Evolutionary conservation across 2,888 invertebrate genomes (phyloP).

Genomic region (Phortica okadai): DNA sequence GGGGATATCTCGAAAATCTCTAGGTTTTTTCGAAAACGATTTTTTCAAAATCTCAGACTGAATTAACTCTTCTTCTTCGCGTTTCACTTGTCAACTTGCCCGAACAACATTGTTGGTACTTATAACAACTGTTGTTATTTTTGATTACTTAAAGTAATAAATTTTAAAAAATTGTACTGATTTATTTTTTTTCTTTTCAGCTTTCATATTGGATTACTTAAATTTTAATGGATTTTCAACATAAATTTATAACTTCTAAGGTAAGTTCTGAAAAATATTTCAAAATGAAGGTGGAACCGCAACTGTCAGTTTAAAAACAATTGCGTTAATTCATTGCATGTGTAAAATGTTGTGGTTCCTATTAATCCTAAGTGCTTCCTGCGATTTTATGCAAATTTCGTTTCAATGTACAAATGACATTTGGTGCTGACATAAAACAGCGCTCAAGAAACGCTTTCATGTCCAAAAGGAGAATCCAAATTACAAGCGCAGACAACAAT

Average conservation of each 20-base stretch:
- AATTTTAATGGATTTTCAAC: not conserved
- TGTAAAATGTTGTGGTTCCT: constrained; percentile 42
- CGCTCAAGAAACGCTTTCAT: constrained; percentile 58
- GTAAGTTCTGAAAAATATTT: not conserved
- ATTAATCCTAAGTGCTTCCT: constrained; percentile 70
- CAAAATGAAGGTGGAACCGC: not conserved
- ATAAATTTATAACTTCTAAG: constrained; percentile 7
- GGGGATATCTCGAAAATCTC: too few relatives aligned
- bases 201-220: constrained; percentile 23
- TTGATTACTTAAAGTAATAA: not conserved
- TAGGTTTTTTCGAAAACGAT: too few relatives aligned
- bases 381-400: constrained; percentile 68
- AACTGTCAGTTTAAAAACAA: not conserved
- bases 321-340: constrained; percentile 24
- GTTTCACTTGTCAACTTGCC: too few relatives aligned
- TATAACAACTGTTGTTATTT: not conserved
- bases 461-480: constrained; percentile 38
- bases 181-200: not conserved
- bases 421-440: constrained; percentile 73
- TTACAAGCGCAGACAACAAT: constrained; percentile 45
- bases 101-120: too few relatives aligned
- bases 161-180: not conserved
- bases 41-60: too few relatives aligned
- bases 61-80: too few relatives aligned
- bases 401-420: constrained; percentile 71